A percentile compares a stretch with the other conserved stretches of the same genome.
Conservation (phyloP, 2,113 vertebrate genomes). For the Oryzias javanicus region DNA sequence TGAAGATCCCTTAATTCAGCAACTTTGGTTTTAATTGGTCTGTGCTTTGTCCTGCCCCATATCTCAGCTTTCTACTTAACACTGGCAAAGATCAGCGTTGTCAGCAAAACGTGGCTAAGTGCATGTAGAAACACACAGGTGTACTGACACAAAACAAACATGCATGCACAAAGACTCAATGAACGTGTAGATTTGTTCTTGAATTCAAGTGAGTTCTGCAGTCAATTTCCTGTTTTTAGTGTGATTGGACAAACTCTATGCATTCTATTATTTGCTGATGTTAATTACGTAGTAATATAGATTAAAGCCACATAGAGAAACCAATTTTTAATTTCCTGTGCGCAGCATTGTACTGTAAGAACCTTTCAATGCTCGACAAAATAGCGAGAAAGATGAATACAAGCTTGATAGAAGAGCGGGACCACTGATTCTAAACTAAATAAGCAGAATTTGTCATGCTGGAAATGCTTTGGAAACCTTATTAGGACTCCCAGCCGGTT, state of each 20-base stretch:
- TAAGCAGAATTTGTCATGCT: neutral
- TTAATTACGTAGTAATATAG: slow-evolving; percentile 52
- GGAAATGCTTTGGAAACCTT: neutral
- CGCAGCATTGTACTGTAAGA: slow-evolving; percentile 29
- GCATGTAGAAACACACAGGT: slow-evolving; percentile 18
- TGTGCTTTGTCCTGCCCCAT: slow-evolving; percentile 48
- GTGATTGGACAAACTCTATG: slow-evolving; percentile 42
- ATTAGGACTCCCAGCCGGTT: slow-evolving; percentile 3
- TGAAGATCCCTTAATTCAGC: slow-evolving; percentile 62
- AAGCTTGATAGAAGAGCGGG: neutral
- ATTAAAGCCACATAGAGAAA: slow-evolving; percentile 45
- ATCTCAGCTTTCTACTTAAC: slow-evolving; percentile 54
- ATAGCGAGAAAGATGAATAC: neutral
- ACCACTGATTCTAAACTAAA: neutral
- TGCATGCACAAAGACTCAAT: neutral
- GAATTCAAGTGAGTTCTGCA: slow-evolving; percentile 21
- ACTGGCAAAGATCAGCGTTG: slow-evolving; percentile 45
- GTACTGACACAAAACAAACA: slow-evolving; percentile 21
- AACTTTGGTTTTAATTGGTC: slow-evolving; percentile 65
- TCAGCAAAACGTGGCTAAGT: slow-evolving; percentile 36
- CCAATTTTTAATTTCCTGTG: slow-evolving; percentile 59
- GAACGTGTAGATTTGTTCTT: neutral
- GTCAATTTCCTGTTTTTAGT: slow-evolving; percentile 58
- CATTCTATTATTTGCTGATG: slow-evolving; percentile 35
- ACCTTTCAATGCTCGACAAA: slow-evolving; percentile 6